phyloP scores from a whole-genome alignment of 2,888 invertebrate species.

The Mimas tiliae region DNA sequence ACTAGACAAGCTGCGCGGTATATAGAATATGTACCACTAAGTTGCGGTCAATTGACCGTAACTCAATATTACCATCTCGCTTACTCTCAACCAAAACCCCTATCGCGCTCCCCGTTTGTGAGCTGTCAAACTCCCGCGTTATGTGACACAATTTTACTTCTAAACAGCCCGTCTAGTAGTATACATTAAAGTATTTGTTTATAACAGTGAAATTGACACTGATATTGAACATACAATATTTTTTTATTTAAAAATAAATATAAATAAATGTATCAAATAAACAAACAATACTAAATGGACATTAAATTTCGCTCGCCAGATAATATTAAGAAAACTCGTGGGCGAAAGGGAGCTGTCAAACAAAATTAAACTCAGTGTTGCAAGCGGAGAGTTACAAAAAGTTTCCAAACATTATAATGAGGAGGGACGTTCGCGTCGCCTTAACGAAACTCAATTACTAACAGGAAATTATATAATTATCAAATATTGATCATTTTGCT shows the following conservation, averaged over 20 bases:
- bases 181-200: no score
- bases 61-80: no score
- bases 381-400: conserved; percentile 23
- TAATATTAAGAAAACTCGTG: conserved; percentile 14
- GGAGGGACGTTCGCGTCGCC: conserved; percentile 13
- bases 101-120: no score
- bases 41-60: no score
- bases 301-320: conserved; percentile 11
- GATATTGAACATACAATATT: no score
- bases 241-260: not conserved
- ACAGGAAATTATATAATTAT: conserved; percentile 33
- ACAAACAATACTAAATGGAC: not conserved
- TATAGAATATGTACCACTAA: no score
- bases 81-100: no score
- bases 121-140: no score
- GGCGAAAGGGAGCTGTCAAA: conserved; percentile 22
- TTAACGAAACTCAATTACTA: conserved; percentile 27
- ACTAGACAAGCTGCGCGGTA: no score
- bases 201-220: no score
- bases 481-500: conserved; percentile 30
- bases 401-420: conserved; percentile 29
- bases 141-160: no score
- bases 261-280: not conserved
- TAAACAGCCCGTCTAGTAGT: no score
- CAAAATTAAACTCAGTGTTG: conserved; percentile 25